A percentile compares a stretch with the other conserved stretches of the same genome.
Evolutionary conservation across 2,888 invertebrate genomes (phyloP).

Genomic region (Tetranychus piercei): DNA sequence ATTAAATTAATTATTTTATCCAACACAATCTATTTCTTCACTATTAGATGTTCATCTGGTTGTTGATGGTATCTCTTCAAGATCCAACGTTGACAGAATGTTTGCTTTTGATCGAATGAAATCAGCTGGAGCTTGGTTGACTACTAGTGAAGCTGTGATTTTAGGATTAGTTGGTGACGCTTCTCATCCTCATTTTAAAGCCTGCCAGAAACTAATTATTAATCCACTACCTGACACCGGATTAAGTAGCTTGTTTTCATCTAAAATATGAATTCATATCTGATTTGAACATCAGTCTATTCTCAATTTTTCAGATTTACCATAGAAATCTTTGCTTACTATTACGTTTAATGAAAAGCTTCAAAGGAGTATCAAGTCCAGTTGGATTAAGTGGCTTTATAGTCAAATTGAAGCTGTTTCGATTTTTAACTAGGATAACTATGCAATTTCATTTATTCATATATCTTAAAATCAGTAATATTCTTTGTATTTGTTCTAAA

Average conservation of each 20-base stretch:
- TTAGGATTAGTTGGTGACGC: conserved; percentile 39
- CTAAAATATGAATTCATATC: neutral
- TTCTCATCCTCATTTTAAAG: conserved; percentile 41
- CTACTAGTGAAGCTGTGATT: conserved; percentile 41
- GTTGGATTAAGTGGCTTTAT: no score
- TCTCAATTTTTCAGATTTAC: no score
- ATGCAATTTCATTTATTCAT: no score
- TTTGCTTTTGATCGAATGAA: conserved; percentile 39
- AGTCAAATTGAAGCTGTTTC: no score
- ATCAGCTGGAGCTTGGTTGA: conserved; percentile 39
- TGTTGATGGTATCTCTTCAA: conserved; percentile 40
- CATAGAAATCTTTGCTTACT: no score
- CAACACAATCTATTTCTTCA: neutral
- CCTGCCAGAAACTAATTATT: conserved; percentile 39
- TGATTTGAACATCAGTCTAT: no score
- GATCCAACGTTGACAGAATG: conserved; percentile 36
- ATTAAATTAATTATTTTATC: conserved; percentile 27
- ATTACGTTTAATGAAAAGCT: no score
- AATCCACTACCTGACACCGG: conserved; percentile 38
- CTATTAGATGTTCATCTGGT: conserved; percentile 29
- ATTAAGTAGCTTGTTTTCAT: conserved; percentile 27
- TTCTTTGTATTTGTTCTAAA: no score
- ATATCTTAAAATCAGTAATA: no score
- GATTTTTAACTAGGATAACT: no score
- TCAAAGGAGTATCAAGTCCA: no score